Base-by-base conservation (phyloP, 2,888 invertebrate species). In the Sphinx pinastri region DNA sequence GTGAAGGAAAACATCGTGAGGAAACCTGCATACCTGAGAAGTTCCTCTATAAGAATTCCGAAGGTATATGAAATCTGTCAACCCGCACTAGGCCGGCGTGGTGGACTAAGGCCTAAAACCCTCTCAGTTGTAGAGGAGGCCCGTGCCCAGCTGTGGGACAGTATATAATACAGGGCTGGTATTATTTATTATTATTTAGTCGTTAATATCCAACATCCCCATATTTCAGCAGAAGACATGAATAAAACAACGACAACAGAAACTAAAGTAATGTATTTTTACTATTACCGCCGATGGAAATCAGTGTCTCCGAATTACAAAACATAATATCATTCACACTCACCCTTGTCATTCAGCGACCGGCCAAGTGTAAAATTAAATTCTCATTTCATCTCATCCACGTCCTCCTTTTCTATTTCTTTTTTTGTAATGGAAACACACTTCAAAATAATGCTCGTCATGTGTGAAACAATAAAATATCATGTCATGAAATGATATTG, bases 301-400 rank as follows among this genome's bases (percentile, higher is more conserved):
- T 75, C 76, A 72, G 71, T 63, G 73, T 71, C 71, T 70, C 71
- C 71, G 68, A 71, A 66, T 63, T 51, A 59, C 70, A 66, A 68
- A 58, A 68, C 60, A 71, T 68, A 66, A 70, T 67, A 70, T 67
- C 58, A 16, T 60, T 49, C 70, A 71, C 71, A 49, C 71, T 68
- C 71, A 82, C 84, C 86, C 86, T 78, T 82, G 83, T 86, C 86
- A 83, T 78, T 79, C 82, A 80, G 77, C 77, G 81, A 76, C 76
- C 84, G 78, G 81, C 84, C 81, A 82, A 83, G 82, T 88, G 87
- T 87, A 85, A 87, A 87, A 88, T 88, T 85, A 86, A 87, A 87
- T 84, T 83, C 84, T 83, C 79, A 81, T 84, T 85, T 81, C 77
- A 80, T 82, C 80, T 81, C 79, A 55, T 74, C 74, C 72, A 75